Conservation (phyloP, 2,797 vertebrate genomes). For the Liparis tanakae region DNA sequence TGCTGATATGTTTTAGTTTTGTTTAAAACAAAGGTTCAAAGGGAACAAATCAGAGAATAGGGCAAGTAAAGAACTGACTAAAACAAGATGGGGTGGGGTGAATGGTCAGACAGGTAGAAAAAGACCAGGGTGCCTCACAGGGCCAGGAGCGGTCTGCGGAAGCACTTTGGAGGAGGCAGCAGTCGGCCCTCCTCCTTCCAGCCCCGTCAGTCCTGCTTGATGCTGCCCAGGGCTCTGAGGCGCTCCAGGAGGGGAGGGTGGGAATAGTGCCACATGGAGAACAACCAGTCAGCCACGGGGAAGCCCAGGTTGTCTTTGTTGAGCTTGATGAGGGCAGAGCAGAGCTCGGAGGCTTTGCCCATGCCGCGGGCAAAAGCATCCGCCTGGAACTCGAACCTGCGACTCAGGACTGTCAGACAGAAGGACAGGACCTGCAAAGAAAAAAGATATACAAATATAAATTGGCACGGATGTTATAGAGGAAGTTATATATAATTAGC, state of each 20-base stretch:
- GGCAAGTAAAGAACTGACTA: constrained; percentile 41
- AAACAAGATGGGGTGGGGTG: constrained; percentile 45
- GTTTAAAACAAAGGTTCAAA: constrained; percentile 59
- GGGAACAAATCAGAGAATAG: constrained; percentile 50
- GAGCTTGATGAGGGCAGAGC: constrained; percentile 97
- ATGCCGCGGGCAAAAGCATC: constrained; percentile 94
- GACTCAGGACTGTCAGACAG: constrained; percentile 96
- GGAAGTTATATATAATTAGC: background rate
- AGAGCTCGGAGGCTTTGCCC: constrained; percentile 94
- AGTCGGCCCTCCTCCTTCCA: constrained; percentile 61
- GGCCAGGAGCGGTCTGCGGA: constrained; percentile 74
- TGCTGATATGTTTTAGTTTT: constrained; percentile 67
- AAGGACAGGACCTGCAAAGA: constrained; percentile 92
- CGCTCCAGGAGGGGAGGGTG: constrained; percentile 98
- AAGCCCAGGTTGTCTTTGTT: constrained; percentile 99
- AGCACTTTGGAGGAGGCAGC: constrained; percentile 69
- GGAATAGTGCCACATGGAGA: constrained; percentile 99
- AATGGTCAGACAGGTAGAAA: constrained; percentile 44
- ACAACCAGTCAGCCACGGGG: constrained; percentile 98
- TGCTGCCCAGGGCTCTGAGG: constrained; percentile 90
- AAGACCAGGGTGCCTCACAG: constrained; percentile 64
- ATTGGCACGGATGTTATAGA: background rate
- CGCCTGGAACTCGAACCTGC: constrained; percentile 98
- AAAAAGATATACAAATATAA: background rate
- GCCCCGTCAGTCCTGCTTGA: constrained; percentile 91